phyloP scores from a whole-genome alignment of 2,888 invertebrate species.

The Pristionchus fissidentatus region DNA sequence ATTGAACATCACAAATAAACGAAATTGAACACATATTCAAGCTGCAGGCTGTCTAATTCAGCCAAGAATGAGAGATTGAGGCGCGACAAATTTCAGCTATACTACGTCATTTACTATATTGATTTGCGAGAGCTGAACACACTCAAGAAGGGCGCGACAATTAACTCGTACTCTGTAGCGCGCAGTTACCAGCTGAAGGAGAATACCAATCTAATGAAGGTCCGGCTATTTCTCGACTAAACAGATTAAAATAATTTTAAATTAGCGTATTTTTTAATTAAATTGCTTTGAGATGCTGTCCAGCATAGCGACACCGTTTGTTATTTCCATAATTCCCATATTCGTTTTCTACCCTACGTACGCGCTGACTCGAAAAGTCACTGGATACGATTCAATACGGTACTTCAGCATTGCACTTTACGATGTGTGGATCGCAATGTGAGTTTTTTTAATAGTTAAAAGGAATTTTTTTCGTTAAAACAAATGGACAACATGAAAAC shows the following conservation, averaged over 20 bases:
- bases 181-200: slow-evolving; percentile 14
- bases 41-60: no score
- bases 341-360: neutral
- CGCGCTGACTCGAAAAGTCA: neutral
- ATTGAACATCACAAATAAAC: no score
- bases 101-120: neutral
- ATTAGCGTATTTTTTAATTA: neutral
- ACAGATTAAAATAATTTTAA: neutral
- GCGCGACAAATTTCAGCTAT: neutral
- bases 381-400: neutral
- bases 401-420: neutral
- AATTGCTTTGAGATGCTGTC: neutral
- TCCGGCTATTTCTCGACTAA: neutral
- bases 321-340: neutral
- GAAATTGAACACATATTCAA: no score
- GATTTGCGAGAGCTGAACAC: neutral
- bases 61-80: no score
- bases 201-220: slow-evolving; percentile 4
- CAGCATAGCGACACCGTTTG: neutral
- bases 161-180: neutral
- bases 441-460: no score
- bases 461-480: no score
- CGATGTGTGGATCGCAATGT: neutral
- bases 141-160: neutral
- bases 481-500: no score